Base-by-base conservation (phyloP, 2,797 vertebrate genomes). In the Myotis vivesi region DNA sequence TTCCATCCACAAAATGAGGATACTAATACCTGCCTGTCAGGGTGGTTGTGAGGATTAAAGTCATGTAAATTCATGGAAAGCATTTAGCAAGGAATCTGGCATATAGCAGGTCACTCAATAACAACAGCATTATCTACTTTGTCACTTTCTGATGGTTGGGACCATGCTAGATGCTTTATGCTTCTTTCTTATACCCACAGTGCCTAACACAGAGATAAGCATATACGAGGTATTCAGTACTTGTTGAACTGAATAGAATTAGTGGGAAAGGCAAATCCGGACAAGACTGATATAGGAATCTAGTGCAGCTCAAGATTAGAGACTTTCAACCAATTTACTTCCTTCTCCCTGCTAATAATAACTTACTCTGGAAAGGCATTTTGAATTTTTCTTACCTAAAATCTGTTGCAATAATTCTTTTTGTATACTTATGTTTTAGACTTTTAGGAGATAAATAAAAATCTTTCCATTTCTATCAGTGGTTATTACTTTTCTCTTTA, bases 321-420 rank as follows among this genome's bases (percentile, higher is more conserved):
- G 68, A 87, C 36, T 92, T 96, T 66, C 15, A 55, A 55, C 19
- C 19, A 73, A 38, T 89, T 96, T 83, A 36, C 15, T 92, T 93
- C 82, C 33, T 79, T 84, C 10, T 38, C 25, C 68, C 16, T 88
- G 57, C 38, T 85, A 62, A 93, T 72, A 85, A 86, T 81, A 76
- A 25, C 46, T 93, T 90, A 93, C 51, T 86, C 94, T 95, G 46
- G 44, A 86, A 93, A 83, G 72, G 2, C 23, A 68, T 87, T 89
- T 38, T 89, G 41, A 80, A 44, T 28, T 69, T 90, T 87, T 69
- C 49, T 91, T 68, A 73, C 28, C 30, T 75, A 9, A 68, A 85
- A 85, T 93, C 30, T 94, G 41, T 55, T 46, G 20, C 41, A 89
- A 51, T 8, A 90, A 36, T 2, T 72, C 23, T 92, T 94, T 88